Evolutionary conservation across 2,797 vertebrate genomes (phyloP), one percentile per base, ranked within the genome.

Genomic region (Tadarida brasiliensis): DNA sequence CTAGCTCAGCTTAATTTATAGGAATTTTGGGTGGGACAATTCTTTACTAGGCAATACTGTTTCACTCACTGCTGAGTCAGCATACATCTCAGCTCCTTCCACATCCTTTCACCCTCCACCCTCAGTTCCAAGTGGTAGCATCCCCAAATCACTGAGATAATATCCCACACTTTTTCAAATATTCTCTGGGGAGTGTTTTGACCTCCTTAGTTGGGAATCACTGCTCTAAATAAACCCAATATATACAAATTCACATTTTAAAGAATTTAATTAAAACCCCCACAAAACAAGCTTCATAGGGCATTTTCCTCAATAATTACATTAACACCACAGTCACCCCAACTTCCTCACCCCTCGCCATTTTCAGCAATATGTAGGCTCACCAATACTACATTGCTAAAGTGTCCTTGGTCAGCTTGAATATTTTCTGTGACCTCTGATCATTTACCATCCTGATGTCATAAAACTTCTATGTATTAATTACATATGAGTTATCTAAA

Each of bases 401-500:
- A n/a, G 28, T 54, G 12, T 44, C 16, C 24, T 47, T 65, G 19
- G 63, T 15, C 39, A 33, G 16, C 26, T 47, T 84, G n/a, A 93
- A 47, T 91, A 87, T 63, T 78, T 87, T 77, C 77, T 49, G 49
- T n/a, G 11, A 49, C n/a, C 19, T 77, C 35, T 67, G 68, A 74
- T 33, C 67, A 73, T 10, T 96, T 76, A 76, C 12, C 87, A 57
- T 47, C 11, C 14, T 63, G 35, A 39, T 70, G 33, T 83, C 17
- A 73, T 82, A 90, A 94, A 94, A 33, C 26, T 35, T 91, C 35
- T 76, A 7, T 94, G 86, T 47, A 12, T 5, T 77, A 54, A 87
- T 51, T 83, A 88, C 11, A 85, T 80, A 73, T 39, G 39, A 91
- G 20, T 73, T 90, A 92, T 59, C 24, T 19, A 95, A 90, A 87